Evolutionary conservation across 2,113 vertebrate genomes (phyloP).

Genomic region (Abramis brama): DNA sequence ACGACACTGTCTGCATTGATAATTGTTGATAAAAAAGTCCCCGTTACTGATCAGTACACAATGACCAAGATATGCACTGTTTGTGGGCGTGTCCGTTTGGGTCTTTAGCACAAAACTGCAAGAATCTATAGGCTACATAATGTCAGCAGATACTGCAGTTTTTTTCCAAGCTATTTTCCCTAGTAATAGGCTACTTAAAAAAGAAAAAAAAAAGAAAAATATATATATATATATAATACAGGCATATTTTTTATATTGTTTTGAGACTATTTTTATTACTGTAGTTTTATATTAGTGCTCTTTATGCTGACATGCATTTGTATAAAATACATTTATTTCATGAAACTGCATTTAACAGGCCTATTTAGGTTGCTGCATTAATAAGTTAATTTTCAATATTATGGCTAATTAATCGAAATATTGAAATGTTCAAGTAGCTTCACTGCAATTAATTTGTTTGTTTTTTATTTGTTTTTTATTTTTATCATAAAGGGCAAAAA

Average conservation of each 20-base stretch:
- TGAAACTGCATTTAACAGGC: background rate
- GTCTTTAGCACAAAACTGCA: background rate
- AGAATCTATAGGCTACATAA: background rate
- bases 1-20: background rate
- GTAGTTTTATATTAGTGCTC: background rate
- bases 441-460: too few species aligned
- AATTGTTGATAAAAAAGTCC: background rate
- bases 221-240: background rate
- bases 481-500: too few species aligned
- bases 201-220: too few species aligned
- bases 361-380: background rate
- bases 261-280: background rate
- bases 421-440: background rate
- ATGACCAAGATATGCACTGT: background rate
- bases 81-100: background rate
- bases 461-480: too few species aligned
- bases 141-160: background rate
- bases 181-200: background rate
- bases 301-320: background rate
- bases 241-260: background rate
- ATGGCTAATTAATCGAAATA: background rate
- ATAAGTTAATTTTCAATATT: background rate
- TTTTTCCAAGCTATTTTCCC: background rate
- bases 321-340: background rate
- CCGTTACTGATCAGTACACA: background rate